A percentile compares a stretch with the other conserved stretches of the same genome.
Evolutionary conservation across 2,888 invertebrate species (phyloP).

Genomic region (Thereva nobilitata): DNA sequence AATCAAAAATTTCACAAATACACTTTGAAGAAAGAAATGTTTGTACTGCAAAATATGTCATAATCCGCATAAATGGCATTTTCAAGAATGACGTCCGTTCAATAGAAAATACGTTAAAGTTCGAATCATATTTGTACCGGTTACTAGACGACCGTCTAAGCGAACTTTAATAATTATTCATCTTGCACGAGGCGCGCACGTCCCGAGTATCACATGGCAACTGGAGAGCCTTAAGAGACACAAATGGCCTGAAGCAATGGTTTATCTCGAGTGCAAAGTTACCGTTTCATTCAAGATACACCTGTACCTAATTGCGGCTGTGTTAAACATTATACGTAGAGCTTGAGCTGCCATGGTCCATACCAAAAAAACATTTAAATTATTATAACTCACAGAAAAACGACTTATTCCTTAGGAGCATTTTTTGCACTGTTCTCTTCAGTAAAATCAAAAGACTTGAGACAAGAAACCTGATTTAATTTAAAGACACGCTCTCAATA

Average conservation of each 20-base stretch:
- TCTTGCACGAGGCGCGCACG: slow-evolving; percentile 42
- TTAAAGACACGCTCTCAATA: neutral
- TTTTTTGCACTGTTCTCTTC: neutral
- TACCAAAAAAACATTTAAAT: neutral
- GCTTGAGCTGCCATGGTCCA: neutral
- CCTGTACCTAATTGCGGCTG: slow-evolving; percentile 11
- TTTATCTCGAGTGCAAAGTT: slow-evolving; percentile 26
- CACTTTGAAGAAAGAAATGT: neutral
- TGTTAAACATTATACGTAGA: slow-evolving; percentile 1
- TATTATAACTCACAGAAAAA: neutral
- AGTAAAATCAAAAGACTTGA: slow-evolving; percentile 36
- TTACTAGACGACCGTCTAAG: neutral
- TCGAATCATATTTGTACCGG: slow-evolving; percentile 38
- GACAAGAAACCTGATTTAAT: slow-evolving; percentile 36
- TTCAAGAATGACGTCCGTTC: too few species aligned
- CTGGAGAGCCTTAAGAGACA: slow-evolving; percentile 46
- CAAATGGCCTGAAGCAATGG: slow-evolving; percentile 47
- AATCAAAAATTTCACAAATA: neutral
- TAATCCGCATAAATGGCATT: too few species aligned
- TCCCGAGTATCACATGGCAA: slow-evolving; percentile 48
- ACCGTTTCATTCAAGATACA: slow-evolving; percentile 11
- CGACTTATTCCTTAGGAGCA: neutral
- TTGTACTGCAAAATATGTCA: too few species aligned
- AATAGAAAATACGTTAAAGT: neutral
- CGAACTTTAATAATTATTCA: slow-evolving; percentile 38